Evolutionary conservation across 1,140 invertebrate genomes (phyloP).

Genomic region (Ooceraea biroi): DNA sequence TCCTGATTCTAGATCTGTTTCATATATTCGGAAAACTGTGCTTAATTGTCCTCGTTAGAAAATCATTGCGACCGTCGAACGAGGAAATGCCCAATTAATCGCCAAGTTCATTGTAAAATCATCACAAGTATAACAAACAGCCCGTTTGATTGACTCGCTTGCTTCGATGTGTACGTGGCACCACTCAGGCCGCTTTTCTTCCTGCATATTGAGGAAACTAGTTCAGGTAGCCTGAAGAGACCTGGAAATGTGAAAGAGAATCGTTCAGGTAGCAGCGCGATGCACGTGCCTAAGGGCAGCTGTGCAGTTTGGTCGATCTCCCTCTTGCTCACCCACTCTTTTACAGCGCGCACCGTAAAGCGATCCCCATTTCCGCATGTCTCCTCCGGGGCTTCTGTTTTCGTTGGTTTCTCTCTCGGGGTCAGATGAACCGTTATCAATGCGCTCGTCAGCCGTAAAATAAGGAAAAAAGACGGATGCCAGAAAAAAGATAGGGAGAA

Average conservation of each 20-base stretch:
- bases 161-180: not conserved
- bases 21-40: not conserved
- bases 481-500: not conserved
- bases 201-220: slow-evolving; percentile 22
- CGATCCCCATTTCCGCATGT: slow-evolving; percentile 79
- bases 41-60: not conserved
- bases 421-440: slow-evolving; percentile 69
- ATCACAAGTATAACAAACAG: not conserved
- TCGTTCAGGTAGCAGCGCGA: slow-evolving; percentile 65
- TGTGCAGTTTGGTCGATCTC: slow-evolving; percentile 69
- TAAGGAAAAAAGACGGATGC: not conserved
- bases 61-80: not conserved
- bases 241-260: slow-evolving; percentile 39
- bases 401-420: slow-evolving; percentile 58
- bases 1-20: not conserved
- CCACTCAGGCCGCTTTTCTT: slow-evolving; percentile 11
- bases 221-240: slow-evolving; percentile 21
- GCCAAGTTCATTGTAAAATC: not conserved
- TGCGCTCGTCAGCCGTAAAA: not conserved
- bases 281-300: slow-evolving; percentile 76
- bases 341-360: slow-evolving; percentile 68
- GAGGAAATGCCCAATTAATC: not conserved
- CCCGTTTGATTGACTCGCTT: not conserved
- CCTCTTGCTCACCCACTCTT: slow-evolving; percentile 46
- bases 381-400: slow-evolving; percentile 66